Conservation (phyloP, 2,888 invertebrate species). For the Caenorhabditis panamensis region DNA sequence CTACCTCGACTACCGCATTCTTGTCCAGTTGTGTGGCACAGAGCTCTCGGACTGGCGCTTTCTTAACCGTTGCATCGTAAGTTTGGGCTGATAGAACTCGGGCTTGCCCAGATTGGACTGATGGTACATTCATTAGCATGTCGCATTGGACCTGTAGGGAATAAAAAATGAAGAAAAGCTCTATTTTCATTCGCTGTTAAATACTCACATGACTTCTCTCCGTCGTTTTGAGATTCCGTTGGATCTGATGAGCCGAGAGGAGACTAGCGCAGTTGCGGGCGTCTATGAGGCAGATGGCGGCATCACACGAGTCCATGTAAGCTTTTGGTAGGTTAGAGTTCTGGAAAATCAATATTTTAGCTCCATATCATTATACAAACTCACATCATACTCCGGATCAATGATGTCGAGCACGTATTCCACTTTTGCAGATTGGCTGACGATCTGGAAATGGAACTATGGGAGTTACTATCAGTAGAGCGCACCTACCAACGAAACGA, state of each 20-base stretch:
- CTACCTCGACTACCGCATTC: conserved; percentile 16
- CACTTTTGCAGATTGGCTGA: conserved; percentile 8
- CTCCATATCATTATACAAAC: not conserved
- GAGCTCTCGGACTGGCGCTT: conserved; percentile 25
- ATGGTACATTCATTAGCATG: conserved; percentile 44
- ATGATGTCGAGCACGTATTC: conserved; percentile 50
- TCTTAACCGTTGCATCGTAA: conserved; percentile 31
- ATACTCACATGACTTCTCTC: conserved; percentile 15
- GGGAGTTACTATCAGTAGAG: too few relatives aligned
- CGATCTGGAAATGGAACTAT: conserved; percentile 23
- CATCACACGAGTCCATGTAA: conserved; percentile 53
- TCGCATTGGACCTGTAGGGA: conserved; percentile 40
- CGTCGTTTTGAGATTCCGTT: conserved; percentile 40
- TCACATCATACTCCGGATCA: conserved; percentile 59
- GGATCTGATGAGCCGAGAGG: conserved; percentile 50
- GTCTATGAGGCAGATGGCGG: conserved; percentile 48
- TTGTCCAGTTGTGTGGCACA: conserved; percentile 19
- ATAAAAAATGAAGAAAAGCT: not conserved
- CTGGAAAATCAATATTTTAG: conserved; percentile 16
- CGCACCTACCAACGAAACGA: conserved; percentile 43
- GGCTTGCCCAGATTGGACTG: conserved; percentile 15
- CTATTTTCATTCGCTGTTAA: not conserved
- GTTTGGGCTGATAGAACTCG: conserved; percentile 1
- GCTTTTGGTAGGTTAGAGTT: conserved; percentile 45
- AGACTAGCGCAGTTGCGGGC: conserved; percentile 39